These are phyloP conservation scores for Thereva nobilitata DNA, from an alignment of 2,888 invertebrate species.

Conservation along the genomic window DNA sequence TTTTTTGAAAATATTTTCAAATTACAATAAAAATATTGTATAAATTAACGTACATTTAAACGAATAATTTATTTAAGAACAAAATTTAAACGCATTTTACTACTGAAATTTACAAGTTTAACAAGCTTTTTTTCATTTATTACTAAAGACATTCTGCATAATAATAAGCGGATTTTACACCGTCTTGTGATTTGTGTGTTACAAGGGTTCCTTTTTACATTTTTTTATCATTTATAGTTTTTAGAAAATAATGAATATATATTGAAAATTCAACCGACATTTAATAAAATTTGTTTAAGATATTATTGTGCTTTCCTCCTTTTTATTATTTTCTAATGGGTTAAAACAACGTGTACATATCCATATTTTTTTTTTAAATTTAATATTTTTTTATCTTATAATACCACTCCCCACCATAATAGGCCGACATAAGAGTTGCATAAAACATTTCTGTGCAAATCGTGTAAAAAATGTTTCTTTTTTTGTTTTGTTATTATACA, in stretches of 20 bases:
- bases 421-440: no score
- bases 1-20: no score
- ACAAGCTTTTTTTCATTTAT: constrained; percentile 19
- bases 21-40: no score
- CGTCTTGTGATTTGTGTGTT: constrained; percentile 2
- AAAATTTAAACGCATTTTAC: constrained; percentile 9
- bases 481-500: no score
- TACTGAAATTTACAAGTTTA: constrained; percentile 28
- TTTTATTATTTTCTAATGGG: constrained; percentile 7
- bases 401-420: no score
- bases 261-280: constrained; percentile 12
- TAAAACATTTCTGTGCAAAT: no score
- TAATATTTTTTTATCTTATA: neutral
- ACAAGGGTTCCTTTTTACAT: constrained; percentile 2
- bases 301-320: constrained; percentile 18
- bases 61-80: no score
- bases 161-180: constrained; percentile 11
- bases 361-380: neutral
- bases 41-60: no score
- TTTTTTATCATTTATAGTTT: neutral
- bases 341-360: constrained; percentile 5
- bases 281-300: constrained; percentile 16
- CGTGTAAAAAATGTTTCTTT: no score
- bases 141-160: constrained; percentile 11
- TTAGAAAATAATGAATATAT: constrained; percentile 3